Base-by-base conservation (phyloP, 2,797 vertebrate genomes). In the Etheostoma nigrum region DNA sequence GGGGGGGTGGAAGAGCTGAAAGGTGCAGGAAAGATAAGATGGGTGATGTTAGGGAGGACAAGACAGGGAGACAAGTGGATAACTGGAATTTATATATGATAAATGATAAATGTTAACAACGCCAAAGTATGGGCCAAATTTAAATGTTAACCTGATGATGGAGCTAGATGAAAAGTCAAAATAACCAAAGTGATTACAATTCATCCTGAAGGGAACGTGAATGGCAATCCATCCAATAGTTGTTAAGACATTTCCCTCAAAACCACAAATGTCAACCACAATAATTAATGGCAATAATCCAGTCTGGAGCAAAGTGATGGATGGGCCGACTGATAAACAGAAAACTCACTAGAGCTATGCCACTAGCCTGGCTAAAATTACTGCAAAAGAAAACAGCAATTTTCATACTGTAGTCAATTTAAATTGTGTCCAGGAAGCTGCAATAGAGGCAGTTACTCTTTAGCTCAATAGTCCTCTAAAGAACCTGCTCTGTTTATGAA, bases 401-500 rank as follows among this genome's bases (percentile, higher is more conserved):
- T 55, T 48, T 16, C 44, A 9, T 36, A 49, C 10, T 27, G 19
- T 44, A 6, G n/a, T 45, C 1, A 65, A 45, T 25, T 53, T 59
- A 15, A 3, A 55, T 49, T 25, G 19, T 33, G 10, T n/a, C 19
- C 19, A 52, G 7, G 45, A 9, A 36, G 33, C 11, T 63, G 42
- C 51, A 12, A 30, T 1, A 49, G 14, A 58, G 6, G 30, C 59
- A 19, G 23, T 48, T 33, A 12, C 33, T 55, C 53, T 51, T 72
- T 48, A 65, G 59, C 36, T 52, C 27, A 55, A 74, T 8, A 65
- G n/a, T 14, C 25, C 44, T 77, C 48, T 60, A 5, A 45, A 69
- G 54, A 66, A 60, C 19, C 23, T 44, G 11, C 51, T 69, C 15
- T 71, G 57, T 74, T 64, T 45, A 21, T 18, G 36, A 71, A 49